Percentiles rank a stretch among this genome's conserved stretches.
phyloP scores from a whole-genome alignment of 1,140 invertebrate genomes.

The Drosophila nasuta region DNA sequence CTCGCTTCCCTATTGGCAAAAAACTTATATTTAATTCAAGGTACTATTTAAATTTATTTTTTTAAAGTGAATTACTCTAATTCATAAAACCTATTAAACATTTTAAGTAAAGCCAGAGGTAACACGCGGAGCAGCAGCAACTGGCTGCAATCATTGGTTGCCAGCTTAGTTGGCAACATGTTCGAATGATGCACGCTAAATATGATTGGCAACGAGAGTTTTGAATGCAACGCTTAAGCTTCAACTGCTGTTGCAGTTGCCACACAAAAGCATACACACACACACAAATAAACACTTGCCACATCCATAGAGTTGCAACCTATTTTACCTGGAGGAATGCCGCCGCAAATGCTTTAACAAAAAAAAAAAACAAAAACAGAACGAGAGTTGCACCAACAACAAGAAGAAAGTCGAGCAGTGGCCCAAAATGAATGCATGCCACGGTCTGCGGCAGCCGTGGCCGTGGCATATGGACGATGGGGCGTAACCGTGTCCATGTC shows the following conservation, averaged over 20 bases:
- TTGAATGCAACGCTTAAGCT: slow-evolving; percentile 1
- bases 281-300: background rate
- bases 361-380: background rate
- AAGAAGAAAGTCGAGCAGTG: background rate
- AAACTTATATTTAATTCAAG: no score
- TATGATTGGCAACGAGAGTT: background rate
- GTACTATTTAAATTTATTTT: no score
- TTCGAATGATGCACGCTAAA: slow-evolving; percentile 20
- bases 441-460: slow-evolving; percentile 12
- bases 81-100: no score
- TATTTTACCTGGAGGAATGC: slow-evolving; percentile 1
- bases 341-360: slow-evolving; percentile 14
- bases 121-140: no score
- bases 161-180: background rate
- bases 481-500: slow-evolving; percentile 18
- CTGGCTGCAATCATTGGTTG: no score
- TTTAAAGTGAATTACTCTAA: no score
- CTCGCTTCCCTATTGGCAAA: no score
- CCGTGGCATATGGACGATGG: slow-evolving; percentile 6
- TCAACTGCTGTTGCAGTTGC: background rate
- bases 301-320: slow-evolving; percentile 6
- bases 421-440: slow-evolving; percentile 40
- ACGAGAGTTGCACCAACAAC: background rate
- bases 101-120: no score
- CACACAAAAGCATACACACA: background rate